Percentiles rank a stretch among this genome's conserved stretches.
phyloP scores from a whole-genome alignment of 2,888 invertebrate genomes.

The Ctenicera cuprea region DNA sequence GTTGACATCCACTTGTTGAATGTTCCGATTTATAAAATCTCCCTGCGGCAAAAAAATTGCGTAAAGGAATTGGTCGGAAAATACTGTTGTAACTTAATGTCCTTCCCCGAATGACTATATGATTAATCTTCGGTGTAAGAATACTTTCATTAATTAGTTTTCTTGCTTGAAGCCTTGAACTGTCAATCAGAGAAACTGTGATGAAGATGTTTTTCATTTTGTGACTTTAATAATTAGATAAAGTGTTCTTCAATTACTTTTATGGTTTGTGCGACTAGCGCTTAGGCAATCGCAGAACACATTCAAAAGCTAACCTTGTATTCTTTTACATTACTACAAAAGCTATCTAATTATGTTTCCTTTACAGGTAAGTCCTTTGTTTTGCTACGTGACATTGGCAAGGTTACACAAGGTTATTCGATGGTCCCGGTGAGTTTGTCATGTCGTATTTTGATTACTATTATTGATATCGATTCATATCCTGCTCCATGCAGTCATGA shows the following conservation, averaged over 20 bases:
- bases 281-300: slow-evolving; percentile 29
- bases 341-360: slow-evolving; percentile 59
- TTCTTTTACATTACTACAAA: slow-evolving; percentile 43
- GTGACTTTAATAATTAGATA: slow-evolving; percentile 46
- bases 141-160: slow-evolving; percentile 48
- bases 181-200: slow-evolving; percentile 45
- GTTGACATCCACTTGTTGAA: slow-evolving; percentile 68
- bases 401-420: slow-evolving; percentile 56
- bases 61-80: slow-evolving; percentile 26
- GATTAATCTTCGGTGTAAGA: slow-evolving; percentile 45
- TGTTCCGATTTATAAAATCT: slow-evolving; percentile 41
- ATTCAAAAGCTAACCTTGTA: slow-evolving; percentile 51
- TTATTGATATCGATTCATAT: slow-evolving; percentile 52
- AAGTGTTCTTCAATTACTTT: slow-evolving; percentile 34
- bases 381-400: slow-evolving; percentile 58
- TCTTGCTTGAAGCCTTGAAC: slow-evolving; percentile 45
- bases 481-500: slow-evolving; percentile 44
- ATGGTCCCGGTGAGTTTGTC: slow-evolving; percentile 54
- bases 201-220: slow-evolving; percentile 46
- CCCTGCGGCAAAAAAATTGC: slow-evolving; percentile 24
- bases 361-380: slow-evolving; percentile 62
- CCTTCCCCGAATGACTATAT: slow-evolving; percentile 41
- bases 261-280: slow-evolving; percentile 18
- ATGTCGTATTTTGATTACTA: slow-evolving; percentile 50
- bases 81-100: slow-evolving; percentile 33